Base-by-base conservation (phyloP, 2,797 vertebrate genomes). In the Pelobates cultripes region DNA sequence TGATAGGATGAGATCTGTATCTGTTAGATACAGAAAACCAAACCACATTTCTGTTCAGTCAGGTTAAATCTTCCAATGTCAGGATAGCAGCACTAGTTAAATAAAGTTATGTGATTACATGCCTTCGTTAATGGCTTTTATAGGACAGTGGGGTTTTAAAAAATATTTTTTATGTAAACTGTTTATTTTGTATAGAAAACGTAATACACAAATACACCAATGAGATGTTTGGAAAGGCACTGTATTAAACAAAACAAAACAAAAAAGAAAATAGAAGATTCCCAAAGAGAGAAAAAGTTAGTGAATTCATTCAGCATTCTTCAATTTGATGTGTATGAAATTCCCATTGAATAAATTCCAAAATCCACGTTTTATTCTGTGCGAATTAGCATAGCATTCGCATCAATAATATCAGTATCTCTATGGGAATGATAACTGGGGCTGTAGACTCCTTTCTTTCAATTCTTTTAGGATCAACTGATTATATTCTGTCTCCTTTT, bases 401-500 rank as follows among this genome's bases (percentile, higher is more conserved):
- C 96, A 96, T 97, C 95, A 96, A 96, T 97, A 97, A 96, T 94
- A 96, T 94, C 93, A 90, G 95, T 95, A 94, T 96, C 95, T 95
- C 96, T 96, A 95, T 96, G 96, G 96, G 95, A 95, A 94, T 95
- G 96, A 96, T 96, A 95, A 95, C 93, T 92, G 85, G 86, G 97
- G 93, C 95, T 94, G 95, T 95, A 95, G 95, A 94, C 96, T 95
- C 95, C 94, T 95, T 96, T 97, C 95, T 97, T 93, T 94, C 92
- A 95, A 94, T 93, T 97, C 97, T 95, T 98, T 95, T 94, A 96
- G 96, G 96, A 96, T 96, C 95, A 94, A 95, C 94, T 92, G 95
- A 95, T 96, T 95, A 95, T 96, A 95, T 95, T 97, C 96, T 92
- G 95, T 93, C 94, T 88, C 94, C 97, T 98, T 98, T 97, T 97